Evolutionary conservation across 2,113 vertebrate species (phyloP).

Genomic region (Rhegmatorhina hoffmannsi): DNA sequence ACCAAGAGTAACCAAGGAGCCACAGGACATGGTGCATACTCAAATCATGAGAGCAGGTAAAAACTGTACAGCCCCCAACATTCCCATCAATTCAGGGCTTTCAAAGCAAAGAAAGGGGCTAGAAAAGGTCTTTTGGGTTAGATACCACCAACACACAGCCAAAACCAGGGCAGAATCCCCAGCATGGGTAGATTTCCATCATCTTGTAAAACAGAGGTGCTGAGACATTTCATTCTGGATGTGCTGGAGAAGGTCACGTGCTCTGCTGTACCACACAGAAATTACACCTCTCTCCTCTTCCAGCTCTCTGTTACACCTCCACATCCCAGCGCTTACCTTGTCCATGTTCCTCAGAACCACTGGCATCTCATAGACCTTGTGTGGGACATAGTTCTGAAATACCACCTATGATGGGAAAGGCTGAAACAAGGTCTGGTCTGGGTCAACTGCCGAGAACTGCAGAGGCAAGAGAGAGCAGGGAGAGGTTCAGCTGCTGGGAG

Average conservation of each 20-base stretch:
- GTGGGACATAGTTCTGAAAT: conserved; percentile 83
- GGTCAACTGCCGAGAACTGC: conserved; percentile 76
- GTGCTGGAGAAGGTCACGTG: background rate
- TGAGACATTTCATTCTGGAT: background rate
- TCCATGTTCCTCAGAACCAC: conserved; percentile 84
- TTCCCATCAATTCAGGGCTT: background rate
- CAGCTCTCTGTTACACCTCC: background rate
- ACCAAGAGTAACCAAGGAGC: background rate
- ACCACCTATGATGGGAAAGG: conserved; percentile 85
- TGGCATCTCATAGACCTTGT: conserved; percentile 78
- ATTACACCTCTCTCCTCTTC: background rate
- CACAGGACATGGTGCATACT: background rate
- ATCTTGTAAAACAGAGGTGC: background rate
- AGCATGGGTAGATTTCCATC: background rate
- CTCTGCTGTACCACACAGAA: accelerated
- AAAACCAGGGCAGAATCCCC: background rate
- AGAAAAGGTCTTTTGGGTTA: background rate
- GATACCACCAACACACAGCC: accelerated
- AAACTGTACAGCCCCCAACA: background rate
- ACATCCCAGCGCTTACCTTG: conserved; percentile 62
- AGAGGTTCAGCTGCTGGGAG: background rate
- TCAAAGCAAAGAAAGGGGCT: background rate
- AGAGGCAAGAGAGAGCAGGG: background rate
- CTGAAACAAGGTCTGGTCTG: conserved; percentile 82
- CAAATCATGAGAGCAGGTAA: accelerated